A percentile compares a stretch with the other conserved stretches of the same genome.
phyloP scores from a whole-genome alignment of 2,113 vertebrate genomes.

The Naja naja region DNA sequence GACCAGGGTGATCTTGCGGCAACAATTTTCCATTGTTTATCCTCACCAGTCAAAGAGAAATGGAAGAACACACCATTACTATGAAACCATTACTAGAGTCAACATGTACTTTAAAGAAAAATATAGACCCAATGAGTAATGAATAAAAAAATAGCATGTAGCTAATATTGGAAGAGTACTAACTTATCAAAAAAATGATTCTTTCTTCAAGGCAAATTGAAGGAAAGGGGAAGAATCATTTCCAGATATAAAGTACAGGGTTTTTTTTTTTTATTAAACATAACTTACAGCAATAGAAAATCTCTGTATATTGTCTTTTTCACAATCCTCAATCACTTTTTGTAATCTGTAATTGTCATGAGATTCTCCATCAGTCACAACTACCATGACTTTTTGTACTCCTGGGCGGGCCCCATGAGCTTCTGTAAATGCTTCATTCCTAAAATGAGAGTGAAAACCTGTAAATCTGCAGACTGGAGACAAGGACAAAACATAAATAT shows the following conservation, averaged over 20 bases:
- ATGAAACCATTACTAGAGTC: neutral
- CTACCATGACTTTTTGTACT: constrained; percentile 95
- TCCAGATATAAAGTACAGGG: neutral
- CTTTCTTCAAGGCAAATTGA: neutral
- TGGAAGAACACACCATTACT: neutral
- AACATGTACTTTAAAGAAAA: neutral
- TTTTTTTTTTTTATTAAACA: constrained; percentile 34
- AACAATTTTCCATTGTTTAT: neutral
- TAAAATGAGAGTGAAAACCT: constrained; percentile 50
- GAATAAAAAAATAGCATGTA: neutral
- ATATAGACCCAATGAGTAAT: constrained; percentile 12
- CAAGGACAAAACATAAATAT: neutral
- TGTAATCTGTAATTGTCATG: constrained; percentile 81
- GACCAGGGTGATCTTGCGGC: neutral
- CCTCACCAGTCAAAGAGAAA: neutral
- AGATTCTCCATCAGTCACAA: constrained; percentile 95
- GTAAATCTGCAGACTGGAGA: neutral
- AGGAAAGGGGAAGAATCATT: neutral
- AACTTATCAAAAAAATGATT: neutral
- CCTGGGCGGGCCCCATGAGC: constrained; percentile 83
- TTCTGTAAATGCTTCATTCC: constrained; percentile 87
- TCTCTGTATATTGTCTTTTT: constrained; percentile 83
- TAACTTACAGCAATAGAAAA: constrained; percentile 93
- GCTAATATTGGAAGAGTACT: too few species aligned
- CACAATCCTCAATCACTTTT: constrained; percentile 77